Base-by-base conservation (phyloP, 2,888 invertebrate genomes). In the Elysia crispata region DNA sequence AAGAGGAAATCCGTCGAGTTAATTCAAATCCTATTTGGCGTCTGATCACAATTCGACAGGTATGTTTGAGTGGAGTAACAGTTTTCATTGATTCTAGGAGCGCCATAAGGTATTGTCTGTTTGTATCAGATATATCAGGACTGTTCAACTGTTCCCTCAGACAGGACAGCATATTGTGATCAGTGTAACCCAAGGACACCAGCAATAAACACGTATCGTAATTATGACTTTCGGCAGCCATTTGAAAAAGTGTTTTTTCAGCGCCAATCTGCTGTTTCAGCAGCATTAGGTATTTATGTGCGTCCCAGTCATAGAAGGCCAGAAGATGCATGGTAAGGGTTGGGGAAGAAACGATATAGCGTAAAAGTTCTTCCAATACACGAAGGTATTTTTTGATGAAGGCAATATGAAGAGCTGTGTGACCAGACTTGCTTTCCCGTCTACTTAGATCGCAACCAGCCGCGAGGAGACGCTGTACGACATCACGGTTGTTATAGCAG, bases 331-430 rank as follows among this genome's bases (percentile, higher is more conserved):
- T 90, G 13, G 88, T 82, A 81, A 90, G 89, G 86, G 89, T 89
- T 66, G 89, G 89, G 66, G 89, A 84, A 8, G 90, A 88, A 25
- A 89, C 88, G 66, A 90, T 91, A 82, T 87, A 89, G 31, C 89
- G 88, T 67, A 91, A 83, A 28, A 91, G 85, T 20, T 87, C 84
- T 66, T 88, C 89, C 3, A 88, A 89, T 69, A 91, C 87, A 25
- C 87, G 86, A n/a, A 87, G 86, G 83, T 91, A 91, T 81, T 91
- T 91, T 84, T 90, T 88, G 79, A 89, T 88, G 15, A 91, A 89
- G n/a, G 91, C 90, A 28, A 91, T 89, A 81, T 91, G 91, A 13
- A 91, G 85, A 0, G 90, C 90, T 8, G 90, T 91, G 80, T 91
- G 90, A 0, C 90, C 91, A 18, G 88, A 88, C 83, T 90, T 89